Conservation (phyloP, 2,888 invertebrate genomes). For the Slavum lentiscoides region DNA sequence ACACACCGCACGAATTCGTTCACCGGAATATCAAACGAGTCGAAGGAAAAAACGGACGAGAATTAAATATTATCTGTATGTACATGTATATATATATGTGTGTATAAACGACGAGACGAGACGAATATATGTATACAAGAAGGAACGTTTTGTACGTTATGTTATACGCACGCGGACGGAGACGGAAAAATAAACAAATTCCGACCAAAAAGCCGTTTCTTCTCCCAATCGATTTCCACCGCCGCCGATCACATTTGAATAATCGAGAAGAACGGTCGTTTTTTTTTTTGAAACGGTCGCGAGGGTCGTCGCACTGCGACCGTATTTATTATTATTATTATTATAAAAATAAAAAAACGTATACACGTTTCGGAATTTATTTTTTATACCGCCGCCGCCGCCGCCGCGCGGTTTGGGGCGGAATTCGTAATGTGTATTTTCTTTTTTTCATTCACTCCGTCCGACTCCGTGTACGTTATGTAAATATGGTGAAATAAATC, state of each 20-base stretch:
- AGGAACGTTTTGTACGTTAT: neutral
- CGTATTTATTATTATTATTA: too few species aligned
- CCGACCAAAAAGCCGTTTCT: conserved; percentile 30
- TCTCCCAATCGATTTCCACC: conserved; percentile 26
- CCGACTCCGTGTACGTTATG: neutral
- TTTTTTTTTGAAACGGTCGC: neutral
- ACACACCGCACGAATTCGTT: conserved; percentile 27
- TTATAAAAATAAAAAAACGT: too few species aligned
- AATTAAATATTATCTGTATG: neutral
- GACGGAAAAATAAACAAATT: conserved; percentile 1
- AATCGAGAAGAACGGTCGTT: conserved; percentile 15
- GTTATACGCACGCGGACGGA: neutral
- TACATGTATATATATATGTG: neutral
- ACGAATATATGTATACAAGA: neutral
- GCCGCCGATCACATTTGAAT: conserved; percentile 26
- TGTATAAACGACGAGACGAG: neutral
- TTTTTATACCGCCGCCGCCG: neutral
- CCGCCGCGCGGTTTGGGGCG: conserved; percentile 2
- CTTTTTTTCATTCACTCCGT: conserved; percentile 12
- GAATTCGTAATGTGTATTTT: conserved; percentile 23
- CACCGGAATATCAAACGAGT: conserved; percentile 42
- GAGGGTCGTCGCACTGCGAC: neutral
- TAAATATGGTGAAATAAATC: conserved; percentile 9
- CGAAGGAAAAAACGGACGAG: conserved; percentile 4
- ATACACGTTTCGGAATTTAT: conserved; percentile 19